phyloP scores from a whole-genome alignment of 2,888 invertebrate genomes.

The Tenthredo mesomela region DNA sequence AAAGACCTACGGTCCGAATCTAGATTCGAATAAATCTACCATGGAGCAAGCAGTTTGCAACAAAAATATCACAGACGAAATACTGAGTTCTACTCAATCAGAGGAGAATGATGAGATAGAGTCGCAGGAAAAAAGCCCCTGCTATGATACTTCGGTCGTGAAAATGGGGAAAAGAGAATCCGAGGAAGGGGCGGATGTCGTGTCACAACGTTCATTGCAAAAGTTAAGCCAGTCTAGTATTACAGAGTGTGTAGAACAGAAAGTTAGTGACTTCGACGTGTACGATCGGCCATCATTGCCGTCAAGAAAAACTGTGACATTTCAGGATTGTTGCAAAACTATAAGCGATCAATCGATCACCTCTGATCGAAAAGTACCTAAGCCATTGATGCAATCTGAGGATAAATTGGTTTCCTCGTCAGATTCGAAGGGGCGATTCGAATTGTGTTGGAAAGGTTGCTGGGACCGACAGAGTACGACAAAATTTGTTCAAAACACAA shows the following conservation, averaged over 20 bases:
- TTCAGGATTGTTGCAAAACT: conserved; percentile 2
- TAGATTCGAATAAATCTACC: background rate
- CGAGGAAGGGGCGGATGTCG: background rate
- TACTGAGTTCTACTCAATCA: background rate
- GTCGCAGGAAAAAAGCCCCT: background rate
- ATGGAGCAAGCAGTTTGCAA: background rate
- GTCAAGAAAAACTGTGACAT: conserved; percentile 22
- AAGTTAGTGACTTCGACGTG: background rate
- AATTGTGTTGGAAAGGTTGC: conserved; percentile 35
- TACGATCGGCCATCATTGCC: background rate
- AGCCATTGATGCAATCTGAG: background rate
- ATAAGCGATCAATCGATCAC: conserved; percentile 20
- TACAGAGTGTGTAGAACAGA: background rate
- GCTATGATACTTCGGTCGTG: background rate
- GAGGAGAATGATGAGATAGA: background rate
- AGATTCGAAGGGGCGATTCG: conserved; percentile 16
- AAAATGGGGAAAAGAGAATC: background rate
- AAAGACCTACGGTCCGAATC: background rate
- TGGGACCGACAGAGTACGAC: conserved; percentile 3
- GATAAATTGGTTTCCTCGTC: background rate
- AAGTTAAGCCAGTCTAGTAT: background rate
- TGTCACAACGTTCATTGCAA: background rate
- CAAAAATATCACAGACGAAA: background rate
- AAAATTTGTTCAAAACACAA: background rate
- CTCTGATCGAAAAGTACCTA: background rate